These are phyloP conservation scores for Aleiodes testaceus DNA, from an alignment of 2,888 invertebrate species.

Conservation along the genomic window DNA sequence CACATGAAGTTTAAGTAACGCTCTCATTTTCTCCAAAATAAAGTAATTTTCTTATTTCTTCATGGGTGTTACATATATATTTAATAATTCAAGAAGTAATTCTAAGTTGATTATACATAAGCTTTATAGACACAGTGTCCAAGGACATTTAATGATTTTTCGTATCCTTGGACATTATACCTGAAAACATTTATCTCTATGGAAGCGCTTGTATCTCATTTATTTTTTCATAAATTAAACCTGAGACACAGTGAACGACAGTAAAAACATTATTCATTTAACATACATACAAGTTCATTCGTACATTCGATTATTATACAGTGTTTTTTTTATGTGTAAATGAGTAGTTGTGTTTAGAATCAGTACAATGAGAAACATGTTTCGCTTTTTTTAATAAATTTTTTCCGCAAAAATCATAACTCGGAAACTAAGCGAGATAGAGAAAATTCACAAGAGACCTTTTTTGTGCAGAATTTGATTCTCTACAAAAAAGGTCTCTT, in stretches of 20 bases:
- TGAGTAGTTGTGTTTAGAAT: neutral
- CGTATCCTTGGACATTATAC: constrained; percentile 26
- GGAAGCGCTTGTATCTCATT: constrained; percentile 41
- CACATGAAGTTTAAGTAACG: constrained; percentile 50
- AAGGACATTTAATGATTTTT: neutral
- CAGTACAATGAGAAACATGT: constrained; percentile 23
- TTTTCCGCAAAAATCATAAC: too few species aligned
- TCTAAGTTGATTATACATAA: constrained; percentile 34
- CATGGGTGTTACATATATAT: constrained; percentile 47
- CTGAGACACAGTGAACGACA: constrained; percentile 28
- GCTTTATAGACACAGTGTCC: constrained; percentile 27
- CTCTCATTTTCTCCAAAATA: constrained; percentile 40
- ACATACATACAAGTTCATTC: constrained; percentile 19
- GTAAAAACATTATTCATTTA: constrained; percentile 16
- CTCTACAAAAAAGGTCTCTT: too few species aligned
- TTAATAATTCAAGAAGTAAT: constrained; percentile 11
- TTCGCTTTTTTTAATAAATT: too few species aligned
- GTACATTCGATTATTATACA: constrained; percentile 25
- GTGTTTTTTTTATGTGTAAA: neutral
- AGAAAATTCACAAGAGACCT: too few species aligned
- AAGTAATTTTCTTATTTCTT: neutral
- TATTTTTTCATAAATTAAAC: neutral
- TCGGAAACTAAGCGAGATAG: too few species aligned
- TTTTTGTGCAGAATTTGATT: too few species aligned
- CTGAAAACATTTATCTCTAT: constrained; percentile 40